Evolutionary conservation across 2,113 vertebrate species (phyloP).

Genomic region (Corydoras maculifer): DNA sequence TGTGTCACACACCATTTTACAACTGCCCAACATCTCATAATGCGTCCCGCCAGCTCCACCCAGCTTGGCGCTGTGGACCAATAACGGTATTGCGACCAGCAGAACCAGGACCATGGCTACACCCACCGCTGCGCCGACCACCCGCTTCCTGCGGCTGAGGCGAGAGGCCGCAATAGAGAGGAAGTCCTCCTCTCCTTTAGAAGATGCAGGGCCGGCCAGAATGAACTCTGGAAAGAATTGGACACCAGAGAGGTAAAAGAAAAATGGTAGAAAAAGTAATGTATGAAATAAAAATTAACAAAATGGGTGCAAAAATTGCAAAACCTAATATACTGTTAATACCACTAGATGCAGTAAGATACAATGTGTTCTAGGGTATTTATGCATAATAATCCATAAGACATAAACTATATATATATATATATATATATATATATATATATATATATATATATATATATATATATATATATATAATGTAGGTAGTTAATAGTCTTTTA

Average conservation of each 20-base stretch:
- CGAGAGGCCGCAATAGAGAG: slow-evolving; percentile 88
- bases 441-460: too few species aligned
- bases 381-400: too few species aligned
- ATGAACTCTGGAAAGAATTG: slow-evolving; percentile 52
- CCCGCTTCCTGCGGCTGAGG: slow-evolving; percentile 85
- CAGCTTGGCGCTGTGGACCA: slow-evolving; percentile 85
- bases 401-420: too few species aligned
- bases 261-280: not conserved
- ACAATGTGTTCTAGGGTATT: too few species aligned
- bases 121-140: slow-evolving; percentile 84
- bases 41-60: slow-evolving; percentile 67
- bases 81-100: slow-evolving; percentile 88
- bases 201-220: slow-evolving; percentile 78
- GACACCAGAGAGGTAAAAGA: slow-evolving; percentile 6
- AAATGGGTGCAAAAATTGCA: too few species aligned
- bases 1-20: slow-evolving; percentile 84
- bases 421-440: too few species aligned
- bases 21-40: slow-evolving; percentile 85
- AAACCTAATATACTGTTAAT: too few species aligned
- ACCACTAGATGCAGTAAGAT: too few species aligned
- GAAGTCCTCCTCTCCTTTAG: slow-evolving; percentile 89
- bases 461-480: too few species aligned
- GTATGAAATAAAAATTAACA: not conserved
- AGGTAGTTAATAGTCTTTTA: too few species aligned
- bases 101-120: slow-evolving; percentile 92